Conservation (phyloP, 2,113 vertebrate genomes). For the Salvator merianae region DNA sequence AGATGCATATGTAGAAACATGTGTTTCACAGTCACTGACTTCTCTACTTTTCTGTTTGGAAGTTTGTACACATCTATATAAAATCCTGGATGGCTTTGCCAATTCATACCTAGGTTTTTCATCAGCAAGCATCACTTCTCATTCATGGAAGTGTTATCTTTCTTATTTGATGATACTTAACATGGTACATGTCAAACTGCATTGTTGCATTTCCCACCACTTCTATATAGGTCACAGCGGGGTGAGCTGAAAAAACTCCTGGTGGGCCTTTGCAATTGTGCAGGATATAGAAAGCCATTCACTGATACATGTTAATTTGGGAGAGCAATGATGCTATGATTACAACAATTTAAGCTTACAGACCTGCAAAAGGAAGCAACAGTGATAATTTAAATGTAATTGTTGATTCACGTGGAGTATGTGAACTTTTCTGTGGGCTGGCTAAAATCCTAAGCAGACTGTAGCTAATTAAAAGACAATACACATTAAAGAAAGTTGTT, state of each 20-base stretch:
- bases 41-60: neutral
- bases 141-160: neutral
- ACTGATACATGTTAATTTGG: slow-evolving; percentile 20
- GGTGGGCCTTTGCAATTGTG: neutral
- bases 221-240: slow-evolving; percentile 1
- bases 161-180: neutral
- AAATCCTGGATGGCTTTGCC: neutral
- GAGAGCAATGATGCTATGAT: slow-evolving; percentile 28
- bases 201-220: neutral
- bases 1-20: neutral
- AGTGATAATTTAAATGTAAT: slow-evolving; percentile 21
- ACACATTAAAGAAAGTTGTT: neutral
- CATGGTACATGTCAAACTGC: neutral
- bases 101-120: neutral
- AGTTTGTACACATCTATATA: neutral
- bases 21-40: neutral
- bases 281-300: neutral
- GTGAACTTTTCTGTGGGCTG: slow-evolving; percentile 7
- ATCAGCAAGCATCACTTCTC: neutral
- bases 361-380: slow-evolving; percentile 20
- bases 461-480: slow-evolving; percentile 13
- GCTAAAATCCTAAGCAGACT: slow-evolving; percentile 1
- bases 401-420: neutral
- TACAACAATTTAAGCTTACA: slow-evolving; percentile 10
- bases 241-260: neutral